Conservation (phyloP, 2,113 vertebrate genomes). For the Sus scrofa region DNA sequence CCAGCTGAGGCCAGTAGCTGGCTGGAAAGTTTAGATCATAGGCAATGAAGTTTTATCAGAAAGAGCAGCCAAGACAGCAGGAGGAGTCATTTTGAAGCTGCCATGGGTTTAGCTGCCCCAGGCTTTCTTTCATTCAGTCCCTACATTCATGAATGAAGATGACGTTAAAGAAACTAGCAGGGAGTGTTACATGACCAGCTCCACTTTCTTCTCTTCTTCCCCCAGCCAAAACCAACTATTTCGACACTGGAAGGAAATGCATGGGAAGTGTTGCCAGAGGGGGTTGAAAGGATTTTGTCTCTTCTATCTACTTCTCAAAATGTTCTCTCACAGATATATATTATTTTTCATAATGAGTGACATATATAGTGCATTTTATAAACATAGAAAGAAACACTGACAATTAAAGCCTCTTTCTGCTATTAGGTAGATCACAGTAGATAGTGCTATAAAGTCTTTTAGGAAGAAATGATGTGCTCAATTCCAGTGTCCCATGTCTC, state of each 20-base stretch:
- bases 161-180: background rate
- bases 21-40: background rate
- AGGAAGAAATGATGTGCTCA: background rate
- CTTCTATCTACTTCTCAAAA: slow-evolving; percentile 18
- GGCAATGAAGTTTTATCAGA: background rate
- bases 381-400: background rate
- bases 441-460: background rate
- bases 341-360: background rate
- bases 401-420: background rate
- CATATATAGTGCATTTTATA: background rate
- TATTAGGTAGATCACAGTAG: background rate
- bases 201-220: background rate
- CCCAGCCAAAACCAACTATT: background rate
- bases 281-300: background rate
- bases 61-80: background rate
- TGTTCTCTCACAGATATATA: background rate
- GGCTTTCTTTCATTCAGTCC: background rate
- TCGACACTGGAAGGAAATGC: background rate
- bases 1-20: background rate
- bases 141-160: background rate
- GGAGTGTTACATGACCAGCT: background rate
- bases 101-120: background rate
- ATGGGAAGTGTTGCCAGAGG: background rate
- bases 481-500: background rate
- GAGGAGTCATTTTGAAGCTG: background rate